Evolutionary conservation across 2,797 vertebrate species (phyloP), one percentile per base, ranked within the genome.

Genomic region (Hydrophis major): DNA sequence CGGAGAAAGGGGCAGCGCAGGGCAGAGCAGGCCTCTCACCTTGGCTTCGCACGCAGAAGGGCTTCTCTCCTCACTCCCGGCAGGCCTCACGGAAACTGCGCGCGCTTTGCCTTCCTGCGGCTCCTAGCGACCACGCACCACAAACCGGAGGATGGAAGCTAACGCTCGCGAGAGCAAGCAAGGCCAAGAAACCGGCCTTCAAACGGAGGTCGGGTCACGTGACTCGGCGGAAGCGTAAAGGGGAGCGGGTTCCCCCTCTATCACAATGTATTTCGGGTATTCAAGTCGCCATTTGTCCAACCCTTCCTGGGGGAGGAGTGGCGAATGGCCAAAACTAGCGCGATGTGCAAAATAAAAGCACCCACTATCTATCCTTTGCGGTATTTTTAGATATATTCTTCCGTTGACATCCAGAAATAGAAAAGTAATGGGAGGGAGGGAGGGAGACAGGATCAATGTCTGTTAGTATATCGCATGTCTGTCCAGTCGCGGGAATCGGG

Each of bases 131-230:
- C 93, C 28, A 8, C 86, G 47, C 63, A 16, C 61, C 53, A 37
- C 37, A 87, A 14, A 27, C 56, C 89, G 90, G 42, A 28, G 28
- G n/a, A 37, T 56, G 18, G 57, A 27, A 42, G 1, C 1, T 25
- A 32, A 61, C 7, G 1, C 92, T 96, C 94, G 94, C 95, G 94
- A 93, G 92, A 94, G n/a, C 12, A 66, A 0, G 1, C 28, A 13
- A 63, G 7, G 28, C 0, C 7, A 7, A 0, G 6, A 28, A 56
- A 10, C 11, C 32, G 27, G 47, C 20, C 0, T 37, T 6, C 10
- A 27, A 66, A 18, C 16, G 11, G 3, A 16, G 47, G 2, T 2
- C 0, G 2, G 11, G 1, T 92, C 92, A 86, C 47, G 6, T 92
- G 92, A 86, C 55, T 47, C 20, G 32, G 20, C 32, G 66, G 42